Conservation (phyloP, 2,113 vertebrate genomes). For the Daboia siamensis region DNA sequence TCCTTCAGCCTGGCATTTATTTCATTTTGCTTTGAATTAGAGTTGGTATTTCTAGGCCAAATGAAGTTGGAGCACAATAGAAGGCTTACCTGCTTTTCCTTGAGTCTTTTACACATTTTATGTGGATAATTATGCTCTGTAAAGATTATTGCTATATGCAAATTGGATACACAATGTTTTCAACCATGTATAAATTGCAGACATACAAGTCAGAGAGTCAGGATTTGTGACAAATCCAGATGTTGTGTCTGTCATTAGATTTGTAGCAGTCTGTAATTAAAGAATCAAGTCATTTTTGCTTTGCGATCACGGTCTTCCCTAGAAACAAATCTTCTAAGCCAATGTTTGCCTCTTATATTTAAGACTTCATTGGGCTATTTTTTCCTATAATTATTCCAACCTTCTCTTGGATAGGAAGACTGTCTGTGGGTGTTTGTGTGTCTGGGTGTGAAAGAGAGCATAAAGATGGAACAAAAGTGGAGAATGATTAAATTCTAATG, state of each 20-base stretch:
- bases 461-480: not conserved
- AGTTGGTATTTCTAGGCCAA: not conserved
- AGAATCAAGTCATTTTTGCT: not conserved
- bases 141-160: not conserved
- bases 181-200: not conserved
- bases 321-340: not conserved
- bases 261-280: not conserved
- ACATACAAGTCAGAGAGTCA: not conserved
- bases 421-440: not conserved
- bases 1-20: not conserved
- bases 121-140: not conserved
- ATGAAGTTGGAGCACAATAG: not conserved
- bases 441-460: not conserved
- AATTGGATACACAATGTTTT: not conserved
- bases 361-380: not conserved
- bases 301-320: not conserved
- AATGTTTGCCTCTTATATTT: not conserved
- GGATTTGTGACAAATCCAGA: not conserved
- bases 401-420: not conserved
- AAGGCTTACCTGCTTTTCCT: not conserved
- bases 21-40: not conserved
- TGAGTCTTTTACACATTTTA: not conserved
- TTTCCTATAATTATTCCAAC: not conserved
- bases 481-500: not conserved
- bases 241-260: not conserved